Evolutionary conservation across 2,888 invertebrate species (phyloP).

Genomic region (Eremobia ochroleuca): DNA sequence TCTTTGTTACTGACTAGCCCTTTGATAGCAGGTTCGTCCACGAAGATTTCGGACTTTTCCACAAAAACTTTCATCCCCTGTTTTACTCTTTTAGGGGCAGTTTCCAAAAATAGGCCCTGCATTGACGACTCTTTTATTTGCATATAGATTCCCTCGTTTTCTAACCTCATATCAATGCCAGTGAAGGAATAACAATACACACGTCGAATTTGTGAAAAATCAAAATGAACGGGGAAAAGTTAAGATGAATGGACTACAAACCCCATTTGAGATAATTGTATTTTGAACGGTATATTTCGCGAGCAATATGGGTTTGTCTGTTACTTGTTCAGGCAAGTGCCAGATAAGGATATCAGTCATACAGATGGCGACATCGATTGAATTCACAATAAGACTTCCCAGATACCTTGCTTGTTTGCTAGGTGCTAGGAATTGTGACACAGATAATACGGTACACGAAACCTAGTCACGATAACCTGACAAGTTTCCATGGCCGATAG

Average conservation of each 20-base stretch:
- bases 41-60: background rate
- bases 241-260: constrained; percentile 77
- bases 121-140: background rate
- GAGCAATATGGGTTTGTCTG: constrained; percentile 82
- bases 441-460: constrained; percentile 43
- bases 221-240: constrained; percentile 24
- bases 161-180: constrained; percentile 7
- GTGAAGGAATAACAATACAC: constrained; percentile 30
- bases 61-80: background rate
- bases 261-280: constrained; percentile 83
- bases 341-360: constrained; percentile 86
- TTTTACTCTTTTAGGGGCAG: background rate
- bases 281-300: constrained; percentile 84
- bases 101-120: background rate
- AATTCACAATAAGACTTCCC: constrained; percentile 80
- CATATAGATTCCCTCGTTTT: constrained; percentile 5
- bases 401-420: constrained; percentile 43
- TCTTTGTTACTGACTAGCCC: constrained; percentile 16
- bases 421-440: constrained; percentile 62
- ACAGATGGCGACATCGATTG: constrained; percentile 80
- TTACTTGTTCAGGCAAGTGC: constrained; percentile 83
- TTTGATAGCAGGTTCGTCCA: background rate
- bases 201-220: constrained; percentile 15
- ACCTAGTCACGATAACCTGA: constrained; percentile 30
- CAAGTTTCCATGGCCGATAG: constrained; percentile 37